A percentile compares a stretch with the other conserved stretches of the same genome.
phyloP scores from a whole-genome alignment of 2,888 invertebrate genomes.

The Andrena fulva region DNA sequence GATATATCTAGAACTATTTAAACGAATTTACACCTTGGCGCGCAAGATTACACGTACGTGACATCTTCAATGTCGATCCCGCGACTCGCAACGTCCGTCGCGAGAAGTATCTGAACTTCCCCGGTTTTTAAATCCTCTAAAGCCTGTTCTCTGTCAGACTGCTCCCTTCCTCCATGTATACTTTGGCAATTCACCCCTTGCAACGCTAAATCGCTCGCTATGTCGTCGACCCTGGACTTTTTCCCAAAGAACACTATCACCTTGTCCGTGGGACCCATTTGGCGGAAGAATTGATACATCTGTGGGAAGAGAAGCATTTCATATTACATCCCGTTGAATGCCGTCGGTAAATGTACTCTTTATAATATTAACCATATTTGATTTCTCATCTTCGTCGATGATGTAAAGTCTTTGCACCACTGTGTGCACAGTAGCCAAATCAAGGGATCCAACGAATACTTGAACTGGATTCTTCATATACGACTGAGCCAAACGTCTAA shows the following conservation, averaged over 20 bases:
- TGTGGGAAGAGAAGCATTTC: conserved; percentile 77
- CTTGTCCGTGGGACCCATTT: conserved; percentile 92
- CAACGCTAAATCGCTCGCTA: conserved; percentile 92
- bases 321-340: background rate
- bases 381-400: conserved; percentile 90
- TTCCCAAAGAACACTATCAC: conserved; percentile 96
- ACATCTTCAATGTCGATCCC: conserved; percentile 96
- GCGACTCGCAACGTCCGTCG: conserved; percentile 97
- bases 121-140: conserved; percentile 93
- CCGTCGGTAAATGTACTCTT: background rate
- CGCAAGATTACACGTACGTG: conserved; percentile 86
- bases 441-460: conserved; percentile 94
- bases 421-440: conserved; percentile 95
- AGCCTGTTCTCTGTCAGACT: conserved; percentile 92
- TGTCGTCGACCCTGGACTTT: conserved; percentile 93
- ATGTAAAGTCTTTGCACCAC: conserved; percentile 93
- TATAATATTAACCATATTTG: conserved; percentile 85
- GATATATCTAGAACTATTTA: background rate
- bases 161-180: conserved; percentile 96
- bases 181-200: conserved; percentile 90
- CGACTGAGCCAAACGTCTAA: conserved; percentile 92
- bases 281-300: conserved; percentile 89
- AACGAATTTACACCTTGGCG: background rate
- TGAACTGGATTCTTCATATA: conserved; percentile 97
- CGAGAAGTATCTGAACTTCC: conserved; percentile 92